Conservation (phyloP, 2,888 invertebrate species). For the Bursaphelenchus okinawaensis region DNA sequence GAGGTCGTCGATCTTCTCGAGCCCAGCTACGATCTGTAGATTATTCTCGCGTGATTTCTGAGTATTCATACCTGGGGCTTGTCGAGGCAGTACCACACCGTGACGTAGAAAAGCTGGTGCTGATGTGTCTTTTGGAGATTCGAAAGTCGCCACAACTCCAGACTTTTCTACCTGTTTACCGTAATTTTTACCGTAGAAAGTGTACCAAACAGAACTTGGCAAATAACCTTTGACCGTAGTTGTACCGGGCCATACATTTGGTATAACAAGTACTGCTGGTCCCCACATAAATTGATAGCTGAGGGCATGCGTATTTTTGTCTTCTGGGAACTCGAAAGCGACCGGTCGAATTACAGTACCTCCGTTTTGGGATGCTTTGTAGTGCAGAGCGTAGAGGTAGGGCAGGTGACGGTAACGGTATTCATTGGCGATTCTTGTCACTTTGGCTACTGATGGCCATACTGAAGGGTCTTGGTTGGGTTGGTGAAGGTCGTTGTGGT, state of each 20-base stretch:
- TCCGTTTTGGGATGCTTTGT: constrained; percentile 36
- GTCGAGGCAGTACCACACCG: constrained; percentile 65
- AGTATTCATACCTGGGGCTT: constrained; percentile 44
- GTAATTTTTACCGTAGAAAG: constrained; percentile 30
- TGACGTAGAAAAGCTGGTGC: constrained; percentile 54
- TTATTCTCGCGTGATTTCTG: constrained; percentile 63
- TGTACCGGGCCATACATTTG: constrained; percentile 20
- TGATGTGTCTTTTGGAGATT: constrained; percentile 20
- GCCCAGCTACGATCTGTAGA: constrained; percentile 67
- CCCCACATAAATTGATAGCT: constrained; percentile 50
- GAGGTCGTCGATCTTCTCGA: constrained; percentile 42
- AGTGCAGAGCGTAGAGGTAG: constrained; percentile 44
- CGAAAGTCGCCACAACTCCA: constrained; percentile 13
- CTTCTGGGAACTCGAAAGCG: constrained; percentile 48
- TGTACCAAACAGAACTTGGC: constrained; percentile 56
- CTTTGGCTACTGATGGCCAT: constrained; percentile 40
- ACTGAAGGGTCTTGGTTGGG: constrained; percentile 40
- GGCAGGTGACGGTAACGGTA: constrained; percentile 42
- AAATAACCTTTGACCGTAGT: constrained; percentile 50
- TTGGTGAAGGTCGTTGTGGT: constrained; percentile 32
- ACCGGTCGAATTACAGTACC: constrained; percentile 45
- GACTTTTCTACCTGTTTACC: constrained; percentile 18
- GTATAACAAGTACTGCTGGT: constrained; percentile 29
- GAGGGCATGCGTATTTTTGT: constrained; percentile 30
- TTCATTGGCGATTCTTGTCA: constrained; percentile 34